Evolutionary conservation across 2,113 vertebrate species (phyloP).

Genomic region (Zingel zingel): DNA sequence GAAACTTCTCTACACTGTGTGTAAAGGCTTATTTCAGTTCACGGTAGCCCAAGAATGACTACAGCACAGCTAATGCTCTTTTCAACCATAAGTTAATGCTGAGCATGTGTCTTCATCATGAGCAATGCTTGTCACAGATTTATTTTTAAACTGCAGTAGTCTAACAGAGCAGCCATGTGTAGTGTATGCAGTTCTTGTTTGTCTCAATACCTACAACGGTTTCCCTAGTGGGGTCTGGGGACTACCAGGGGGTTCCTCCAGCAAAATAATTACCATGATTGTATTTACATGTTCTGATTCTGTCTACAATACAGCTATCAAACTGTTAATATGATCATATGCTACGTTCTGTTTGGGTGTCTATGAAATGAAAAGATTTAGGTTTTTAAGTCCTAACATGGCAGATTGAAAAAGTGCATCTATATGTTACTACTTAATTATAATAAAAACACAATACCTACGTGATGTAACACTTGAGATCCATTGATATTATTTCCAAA

Average conservation of each 20-base stretch:
- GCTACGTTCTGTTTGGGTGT: neutral
- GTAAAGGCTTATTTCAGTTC: neutral
- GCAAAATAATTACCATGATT: neutral
- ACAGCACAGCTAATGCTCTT: neutral
- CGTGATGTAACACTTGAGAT: neutral
- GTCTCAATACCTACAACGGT: neutral
- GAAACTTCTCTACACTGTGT: constrained; percentile 2
- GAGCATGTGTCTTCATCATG: neutral
- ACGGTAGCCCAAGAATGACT: too few relatives aligned
- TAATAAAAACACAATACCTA: neutral
- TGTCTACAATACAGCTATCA: neutral
- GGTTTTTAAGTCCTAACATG: neutral
- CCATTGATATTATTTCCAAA: neutral
- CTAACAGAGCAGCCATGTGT: too few relatives aligned
- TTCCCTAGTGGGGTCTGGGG: neutral
- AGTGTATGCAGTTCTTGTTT: too few relatives aligned
- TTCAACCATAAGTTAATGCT: neutral
- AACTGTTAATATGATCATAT: neutral
- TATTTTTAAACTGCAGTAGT: neutral
- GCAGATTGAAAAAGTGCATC: neutral
- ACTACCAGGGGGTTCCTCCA: too few relatives aligned
- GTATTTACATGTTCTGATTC: neutral
- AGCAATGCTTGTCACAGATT: neutral
- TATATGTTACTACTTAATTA: too few relatives aligned
- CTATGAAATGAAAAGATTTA: neutral